A percentile compares a stretch with the other conserved stretches of the same genome.
These are phyloP conservation scores for Aspidiotus rigidus DNA, from an alignment of 2,888 invertebrate species.

Conservation along the genomic window DNA sequence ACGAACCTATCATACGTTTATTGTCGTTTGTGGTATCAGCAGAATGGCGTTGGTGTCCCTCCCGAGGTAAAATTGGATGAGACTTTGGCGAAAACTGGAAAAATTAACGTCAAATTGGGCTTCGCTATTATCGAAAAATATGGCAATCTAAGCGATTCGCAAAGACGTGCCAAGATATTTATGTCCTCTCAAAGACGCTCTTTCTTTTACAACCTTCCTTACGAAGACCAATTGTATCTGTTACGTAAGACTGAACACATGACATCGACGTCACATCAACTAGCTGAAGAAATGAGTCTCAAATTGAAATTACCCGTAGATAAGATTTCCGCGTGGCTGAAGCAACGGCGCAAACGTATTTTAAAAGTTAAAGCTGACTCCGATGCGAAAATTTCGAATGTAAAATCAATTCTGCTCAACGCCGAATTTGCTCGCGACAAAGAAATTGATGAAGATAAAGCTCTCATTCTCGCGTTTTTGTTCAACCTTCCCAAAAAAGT, in stretches of 20 bases:
- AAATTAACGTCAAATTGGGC: background rate
- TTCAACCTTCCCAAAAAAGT: background rate
- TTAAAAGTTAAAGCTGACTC: background rate
- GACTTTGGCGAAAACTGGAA: background rate
- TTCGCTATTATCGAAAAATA: background rate
- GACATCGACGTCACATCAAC: background rate
- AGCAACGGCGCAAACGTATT: background rate
- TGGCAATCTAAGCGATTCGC: background rate
- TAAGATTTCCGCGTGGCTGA: background rate
- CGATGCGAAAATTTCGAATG: background rate
- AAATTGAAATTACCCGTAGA: background rate
- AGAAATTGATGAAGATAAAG: background rate
- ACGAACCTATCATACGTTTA: background rate
- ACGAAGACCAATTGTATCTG: background rate
- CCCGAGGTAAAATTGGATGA: background rate
- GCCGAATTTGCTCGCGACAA: background rate
- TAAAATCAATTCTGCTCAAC: background rate
- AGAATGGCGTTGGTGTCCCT: background rate
- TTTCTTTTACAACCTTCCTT: constrained; percentile 15
- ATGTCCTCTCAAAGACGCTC: background rate
- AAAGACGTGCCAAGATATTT: background rate
- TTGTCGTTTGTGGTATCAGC: background rate
- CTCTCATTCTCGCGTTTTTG: background rate
- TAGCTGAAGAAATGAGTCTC: background rate
- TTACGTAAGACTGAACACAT: background rate